Conservation (phyloP, 2,888 invertebrate genomes). For the Diaperis boleti region DNA sequence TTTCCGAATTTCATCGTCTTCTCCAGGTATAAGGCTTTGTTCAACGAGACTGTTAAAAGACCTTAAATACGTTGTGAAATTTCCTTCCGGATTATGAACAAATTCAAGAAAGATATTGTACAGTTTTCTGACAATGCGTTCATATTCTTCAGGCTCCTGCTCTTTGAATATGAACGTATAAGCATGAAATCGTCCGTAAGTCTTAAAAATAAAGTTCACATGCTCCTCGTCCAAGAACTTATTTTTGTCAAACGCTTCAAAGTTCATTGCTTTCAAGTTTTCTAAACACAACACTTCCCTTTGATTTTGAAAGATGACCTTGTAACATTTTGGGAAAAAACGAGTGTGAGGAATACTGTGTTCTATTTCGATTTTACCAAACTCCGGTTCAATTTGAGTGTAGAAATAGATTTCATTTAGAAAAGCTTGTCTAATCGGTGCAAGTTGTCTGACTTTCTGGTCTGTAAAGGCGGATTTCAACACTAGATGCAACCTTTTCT, state of each 20-base stretch:
- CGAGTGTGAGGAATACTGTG: background rate
- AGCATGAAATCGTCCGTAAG: slow-evolving; percentile 52
- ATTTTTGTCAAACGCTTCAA: slow-evolving; percentile 29
- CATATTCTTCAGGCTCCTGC: slow-evolving; percentile 38
- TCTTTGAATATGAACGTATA: slow-evolving; percentile 48
- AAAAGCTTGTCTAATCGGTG: slow-evolving; percentile 29
- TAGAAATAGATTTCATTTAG: slow-evolving; percentile 44
- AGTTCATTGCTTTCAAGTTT: slow-evolving; percentile 10
- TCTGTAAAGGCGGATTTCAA: slow-evolving; percentile 37
- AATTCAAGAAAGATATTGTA: background rate
- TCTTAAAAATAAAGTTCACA: slow-evolving; percentile 44
- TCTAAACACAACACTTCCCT: slow-evolving; percentile 14
- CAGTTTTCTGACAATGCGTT: slow-evolving; percentile 6
- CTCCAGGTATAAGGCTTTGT: background rate
- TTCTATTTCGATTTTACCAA: slow-evolving; percentile 12
- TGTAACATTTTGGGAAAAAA: slow-evolving; percentile 39
- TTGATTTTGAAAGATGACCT: background rate
- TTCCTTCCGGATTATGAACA: background rate
- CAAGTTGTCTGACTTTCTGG: slow-evolving; percentile 9
- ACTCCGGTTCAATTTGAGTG: slow-evolving; percentile 32
- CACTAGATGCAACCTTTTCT: slow-evolving; percentile 14
- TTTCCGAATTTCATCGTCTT: slow-evolving; percentile 19
- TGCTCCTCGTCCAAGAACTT: slow-evolving; percentile 44
- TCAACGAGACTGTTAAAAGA: background rate
- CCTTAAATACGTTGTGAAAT: background rate